These are phyloP conservation scores for Germaria angustata DNA, from an alignment of 2,888 invertebrate species.

Conservation along the genomic window DNA sequence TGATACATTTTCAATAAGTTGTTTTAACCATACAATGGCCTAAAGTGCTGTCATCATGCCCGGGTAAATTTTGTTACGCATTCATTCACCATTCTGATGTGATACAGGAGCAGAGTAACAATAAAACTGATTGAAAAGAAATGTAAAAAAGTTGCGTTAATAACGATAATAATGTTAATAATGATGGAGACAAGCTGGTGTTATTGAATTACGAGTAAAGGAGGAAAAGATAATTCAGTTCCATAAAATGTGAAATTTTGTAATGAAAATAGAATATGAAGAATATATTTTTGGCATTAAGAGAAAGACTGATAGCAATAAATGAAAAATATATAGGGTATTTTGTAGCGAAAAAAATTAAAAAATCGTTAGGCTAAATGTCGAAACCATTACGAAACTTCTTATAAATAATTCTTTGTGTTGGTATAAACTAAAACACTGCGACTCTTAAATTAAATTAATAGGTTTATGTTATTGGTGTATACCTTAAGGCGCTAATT, in stretches of 20 bases:
- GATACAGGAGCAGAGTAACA: not conserved
- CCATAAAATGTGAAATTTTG: not conserved
- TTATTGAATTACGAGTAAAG: not conserved
- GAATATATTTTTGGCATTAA: too few relatives aligned
- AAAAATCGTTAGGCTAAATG: too few relatives aligned
- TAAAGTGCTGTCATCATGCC: slow-evolving; percentile 13
- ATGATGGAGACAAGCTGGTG: not conserved
- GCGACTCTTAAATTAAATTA: too few relatives aligned
- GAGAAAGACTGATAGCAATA: too few relatives aligned
- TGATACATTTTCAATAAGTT: slow-evolving; percentile 4
- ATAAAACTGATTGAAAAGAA: not conserved
- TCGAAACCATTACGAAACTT: too few relatives aligned
- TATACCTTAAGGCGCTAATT: not conserved
- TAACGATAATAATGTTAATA: slow-evolving; percentile 33
- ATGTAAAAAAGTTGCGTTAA: slow-evolving; percentile 3
- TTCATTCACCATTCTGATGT: not conserved
- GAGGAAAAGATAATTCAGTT: not conserved
- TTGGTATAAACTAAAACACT: too few relatives aligned
- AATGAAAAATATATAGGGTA: too few relatives aligned
- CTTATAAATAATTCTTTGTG: too few relatives aligned
- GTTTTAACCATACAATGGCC: slow-evolving; percentile 26
- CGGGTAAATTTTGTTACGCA: not conserved
- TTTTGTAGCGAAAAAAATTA: too few relatives aligned
- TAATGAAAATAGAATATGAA: too few relatives aligned
- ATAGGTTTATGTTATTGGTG: not conserved